phyloP scores from a whole-genome alignment of 1,140 invertebrate genomes.

The Trinorchestia longiramus region DNA sequence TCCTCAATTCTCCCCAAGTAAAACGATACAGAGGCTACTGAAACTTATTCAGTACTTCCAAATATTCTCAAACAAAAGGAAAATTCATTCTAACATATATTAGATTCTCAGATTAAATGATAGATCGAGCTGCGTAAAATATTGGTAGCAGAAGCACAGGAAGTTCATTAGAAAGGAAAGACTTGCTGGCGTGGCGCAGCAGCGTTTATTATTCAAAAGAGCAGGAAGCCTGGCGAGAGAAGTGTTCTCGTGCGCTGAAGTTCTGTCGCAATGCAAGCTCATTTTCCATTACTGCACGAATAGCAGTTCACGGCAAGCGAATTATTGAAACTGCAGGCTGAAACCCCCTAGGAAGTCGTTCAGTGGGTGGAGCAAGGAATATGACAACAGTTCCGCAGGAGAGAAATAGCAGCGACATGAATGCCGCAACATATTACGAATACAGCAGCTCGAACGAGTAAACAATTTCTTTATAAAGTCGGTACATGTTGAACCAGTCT shows the following conservation, averaged over 20 bases:
- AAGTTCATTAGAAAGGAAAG: neutral
- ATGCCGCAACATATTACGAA: neutral
- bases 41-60: neutral
- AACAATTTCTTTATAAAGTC: neutral
- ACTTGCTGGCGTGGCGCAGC: neutral
- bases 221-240: neutral
- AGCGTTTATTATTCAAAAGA: conserved; percentile 5
- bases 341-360: neutral
- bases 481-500: too few species aligned
- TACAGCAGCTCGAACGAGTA: neutral
- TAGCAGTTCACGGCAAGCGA: conserved; percentile 4
- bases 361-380: neutral
- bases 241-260: conserved; percentile 3
- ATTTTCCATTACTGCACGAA: conserved; percentile 29
- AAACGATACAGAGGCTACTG: neutral
- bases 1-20: neutral
- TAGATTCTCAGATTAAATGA: neutral
- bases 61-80: too few species aligned
- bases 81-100: too few species aligned
- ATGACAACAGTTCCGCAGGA: neutral
- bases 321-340: neutral
- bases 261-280: conserved; percentile 19
- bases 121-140: neutral
- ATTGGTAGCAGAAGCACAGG: neutral
- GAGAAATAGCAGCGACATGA: neutral